Conservation (phyloP, 1,140 invertebrate genomes). For the Phortica variegata region DNA sequence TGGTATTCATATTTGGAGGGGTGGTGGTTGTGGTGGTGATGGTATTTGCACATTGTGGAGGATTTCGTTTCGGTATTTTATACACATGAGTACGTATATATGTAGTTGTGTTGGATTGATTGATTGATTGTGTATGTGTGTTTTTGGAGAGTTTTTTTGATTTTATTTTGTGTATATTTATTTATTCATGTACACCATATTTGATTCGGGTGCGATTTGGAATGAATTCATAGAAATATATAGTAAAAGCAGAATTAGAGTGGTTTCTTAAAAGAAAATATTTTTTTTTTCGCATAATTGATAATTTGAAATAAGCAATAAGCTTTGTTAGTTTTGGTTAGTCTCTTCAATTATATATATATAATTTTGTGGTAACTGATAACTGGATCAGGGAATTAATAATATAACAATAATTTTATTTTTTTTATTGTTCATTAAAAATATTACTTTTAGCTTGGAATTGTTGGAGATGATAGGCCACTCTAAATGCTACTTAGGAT, state of each 20-base stretch:
- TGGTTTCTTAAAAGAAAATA: constrained; percentile 39
- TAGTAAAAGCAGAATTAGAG: constrained; percentile 55
- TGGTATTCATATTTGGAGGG: constrained; percentile 26
- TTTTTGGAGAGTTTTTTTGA: constrained; percentile 19
- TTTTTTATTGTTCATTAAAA: too few relatives aligned
- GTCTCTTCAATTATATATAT: constrained; percentile 15
- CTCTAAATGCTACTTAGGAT: too few relatives aligned
- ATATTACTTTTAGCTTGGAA: too few relatives aligned
- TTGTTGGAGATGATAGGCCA: too few relatives aligned
- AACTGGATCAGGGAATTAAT: too few relatives aligned
- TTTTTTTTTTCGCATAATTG: constrained; percentile 29
- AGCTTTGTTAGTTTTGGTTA: constrained; percentile 30
- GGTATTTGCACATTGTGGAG: constrained; percentile 32
- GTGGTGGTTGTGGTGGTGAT: constrained; percentile 22
- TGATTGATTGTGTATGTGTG: constrained; percentile 7
- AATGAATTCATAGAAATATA: constrained; percentile 29
- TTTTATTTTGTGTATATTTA: constrained; percentile 36
- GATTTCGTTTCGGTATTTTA: constrained; percentile 26
- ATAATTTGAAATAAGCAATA: constrained; percentile 20
- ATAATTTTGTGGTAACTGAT: too few relatives aligned
- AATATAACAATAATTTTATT: too few relatives aligned
- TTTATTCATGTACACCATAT: constrained; percentile 6
- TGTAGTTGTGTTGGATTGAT: constrained; percentile 18
- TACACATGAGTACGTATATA: constrained; percentile 12
- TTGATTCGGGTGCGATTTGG: constrained; percentile 10